phyloP scores from a whole-genome alignment of 2,797 vertebrate species.

The Orientallactaga sibirica region DNA sequence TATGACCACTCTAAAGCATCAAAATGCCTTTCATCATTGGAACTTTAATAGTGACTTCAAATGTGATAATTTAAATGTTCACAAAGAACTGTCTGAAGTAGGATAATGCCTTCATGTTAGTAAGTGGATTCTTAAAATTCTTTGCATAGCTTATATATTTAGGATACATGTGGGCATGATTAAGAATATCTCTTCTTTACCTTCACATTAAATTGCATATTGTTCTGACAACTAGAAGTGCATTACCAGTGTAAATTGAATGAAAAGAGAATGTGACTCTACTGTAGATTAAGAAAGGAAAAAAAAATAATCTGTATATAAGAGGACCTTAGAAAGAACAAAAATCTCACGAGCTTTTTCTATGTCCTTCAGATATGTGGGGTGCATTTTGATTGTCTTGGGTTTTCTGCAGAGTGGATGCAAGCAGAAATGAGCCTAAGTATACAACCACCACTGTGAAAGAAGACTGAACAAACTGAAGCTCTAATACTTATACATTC shows the following conservation, averaged over 20 bases:
- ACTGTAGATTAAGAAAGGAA: conserved; percentile 67
- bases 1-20: not conserved
- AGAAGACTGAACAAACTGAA: conserved; percentile 75
- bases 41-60: conserved; percentile 72
- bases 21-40: not conserved
- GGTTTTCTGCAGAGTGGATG: conserved; percentile 79
- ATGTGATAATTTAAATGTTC: conserved; percentile 69
- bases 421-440: conserved; percentile 81
- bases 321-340: conserved; percentile 69
- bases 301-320: not conserved
- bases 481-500: conserved; percentile 78
- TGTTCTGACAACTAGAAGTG: conserved; percentile 75
- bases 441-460: conserved; percentile 80
- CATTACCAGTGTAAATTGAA: conserved; percentile 56
- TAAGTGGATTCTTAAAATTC: not conserved
- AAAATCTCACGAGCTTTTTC: conserved; percentile 58
- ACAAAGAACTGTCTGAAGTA: conserved; percentile 61
- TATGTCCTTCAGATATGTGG: conserved; percentile 59
- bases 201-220: conserved; percentile 67
- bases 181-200: conserved; percentile 70
- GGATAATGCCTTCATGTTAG: conserved; percentile 33
- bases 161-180: conserved; percentile 69
- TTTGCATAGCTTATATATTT: conserved; percentile 72
- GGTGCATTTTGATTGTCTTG: conserved; percentile 78
- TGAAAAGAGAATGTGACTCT: conserved; percentile 53